phyloP scores from a whole-genome alignment of 2,113 vertebrate species.

The Laterallus jamaicensis region DNA sequence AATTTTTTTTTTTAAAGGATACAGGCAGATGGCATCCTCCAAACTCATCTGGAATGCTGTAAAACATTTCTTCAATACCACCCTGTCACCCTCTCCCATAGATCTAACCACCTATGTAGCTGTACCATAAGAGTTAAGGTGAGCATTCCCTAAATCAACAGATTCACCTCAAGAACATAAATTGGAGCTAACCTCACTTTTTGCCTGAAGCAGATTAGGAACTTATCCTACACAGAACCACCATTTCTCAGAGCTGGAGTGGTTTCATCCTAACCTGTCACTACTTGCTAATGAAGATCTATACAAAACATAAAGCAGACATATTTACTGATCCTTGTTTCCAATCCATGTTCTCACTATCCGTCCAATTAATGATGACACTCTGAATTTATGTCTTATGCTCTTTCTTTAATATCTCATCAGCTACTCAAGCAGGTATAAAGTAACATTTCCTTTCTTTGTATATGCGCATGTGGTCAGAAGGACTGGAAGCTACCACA shows the following conservation, averaged over 20 bases:
- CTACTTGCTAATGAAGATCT: neutral
- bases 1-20: neutral
- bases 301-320: neutral
- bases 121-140: rapidly evolving
- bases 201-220: neutral
- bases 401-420: neutral
- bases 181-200: neutral
- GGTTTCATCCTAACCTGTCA: neutral
- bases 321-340: neutral
- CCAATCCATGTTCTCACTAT: neutral
- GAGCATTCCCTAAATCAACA: neutral
- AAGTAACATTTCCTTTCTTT: neutral
- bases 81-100: neutral
- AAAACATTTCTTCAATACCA: neutral
- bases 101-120: neutral
- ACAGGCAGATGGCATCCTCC: neutral
- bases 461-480: neutral
- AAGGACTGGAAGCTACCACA: neutral
- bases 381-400: neutral
- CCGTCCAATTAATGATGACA: neutral
- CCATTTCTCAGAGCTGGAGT: neutral
- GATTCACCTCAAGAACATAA: neutral
- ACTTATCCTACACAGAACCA: neutral
- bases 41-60: neutral
- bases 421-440: neutral